These are phyloP conservation scores for Caranx ignobilis DNA, from an alignment of 2,113 vertebrate genomes.

Conservation along the genomic window DNA sequence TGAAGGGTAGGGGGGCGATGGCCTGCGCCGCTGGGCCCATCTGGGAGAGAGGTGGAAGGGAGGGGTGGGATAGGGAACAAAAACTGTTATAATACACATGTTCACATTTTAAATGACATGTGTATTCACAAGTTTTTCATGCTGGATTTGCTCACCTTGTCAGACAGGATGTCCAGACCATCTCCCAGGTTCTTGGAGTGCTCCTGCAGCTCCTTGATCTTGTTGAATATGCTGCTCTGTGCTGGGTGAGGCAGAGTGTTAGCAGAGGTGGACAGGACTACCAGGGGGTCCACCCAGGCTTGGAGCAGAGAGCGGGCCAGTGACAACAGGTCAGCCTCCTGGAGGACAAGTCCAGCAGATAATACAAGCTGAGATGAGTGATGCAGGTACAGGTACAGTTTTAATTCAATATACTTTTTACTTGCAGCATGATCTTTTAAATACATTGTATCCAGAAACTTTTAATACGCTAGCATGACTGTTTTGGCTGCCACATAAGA, in stretches of 20 bases:
- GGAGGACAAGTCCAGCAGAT: not conserved
- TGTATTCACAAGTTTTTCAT: not conserved
- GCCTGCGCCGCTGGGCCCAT: slow-evolving; percentile 78
- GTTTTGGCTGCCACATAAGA: too few species aligned
- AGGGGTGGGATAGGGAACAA: not conserved
- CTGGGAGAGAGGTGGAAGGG: slow-evolving; percentile 55
- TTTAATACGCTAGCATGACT: too few species aligned
- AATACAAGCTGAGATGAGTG: too few species aligned
- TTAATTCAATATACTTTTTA: too few species aligned
- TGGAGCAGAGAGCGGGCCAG: slow-evolving; percentile 83
- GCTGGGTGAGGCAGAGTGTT: slow-evolving; percentile 76
- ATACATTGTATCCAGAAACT: too few species aligned
- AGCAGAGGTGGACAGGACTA: slow-evolving; percentile 71
- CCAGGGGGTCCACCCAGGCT: slow-evolving; percentile 82
- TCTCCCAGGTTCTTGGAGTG: slow-evolving; percentile 78
- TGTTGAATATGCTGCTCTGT: slow-evolving; percentile 76
- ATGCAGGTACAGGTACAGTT: too few species aligned
- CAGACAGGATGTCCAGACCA: slow-evolving; percentile 78
- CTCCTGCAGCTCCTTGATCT: slow-evolving; percentile 81
- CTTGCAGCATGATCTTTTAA: too few species aligned
- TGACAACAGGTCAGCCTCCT: slow-evolving; percentile 82
- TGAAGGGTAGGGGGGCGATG: slow-evolving; percentile 77
- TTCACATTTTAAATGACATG: not conserved
- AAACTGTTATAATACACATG: not conserved
- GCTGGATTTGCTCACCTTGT: slow-evolving; percentile 67